Percentiles rank a stretch among this genome's conserved stretches.
Evolutionary conservation across 2,888 invertebrate species (phyloP).

Genomic region (Chymomyza caudatula): DNA sequence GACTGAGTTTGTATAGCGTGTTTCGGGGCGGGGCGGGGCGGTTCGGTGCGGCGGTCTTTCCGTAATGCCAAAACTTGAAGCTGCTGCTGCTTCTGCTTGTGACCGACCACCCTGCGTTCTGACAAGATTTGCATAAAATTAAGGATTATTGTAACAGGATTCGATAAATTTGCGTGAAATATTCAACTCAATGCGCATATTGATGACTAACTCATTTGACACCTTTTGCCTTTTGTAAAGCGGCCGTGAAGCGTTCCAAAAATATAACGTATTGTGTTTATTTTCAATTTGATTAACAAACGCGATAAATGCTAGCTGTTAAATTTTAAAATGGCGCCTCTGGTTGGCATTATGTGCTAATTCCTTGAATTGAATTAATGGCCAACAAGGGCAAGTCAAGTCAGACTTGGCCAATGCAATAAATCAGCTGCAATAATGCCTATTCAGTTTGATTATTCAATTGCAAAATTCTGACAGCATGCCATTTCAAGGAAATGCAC

Average conservation of each 20-base stretch:
- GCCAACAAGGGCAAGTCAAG: constrained; percentile 9
- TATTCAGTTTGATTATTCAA: constrained; percentile 64
- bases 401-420: not conserved
- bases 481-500: constrained; percentile 50
- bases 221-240: not conserved
- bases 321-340: not conserved
- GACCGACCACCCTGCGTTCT: constrained; percentile 13
- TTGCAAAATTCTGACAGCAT: constrained; percentile 59
- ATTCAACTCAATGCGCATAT: constrained; percentile 70
- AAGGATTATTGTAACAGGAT: constrained; percentile 67
- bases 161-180: constrained; percentile 62
- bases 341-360: constrained; percentile 22
- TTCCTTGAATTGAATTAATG: constrained; percentile 53
- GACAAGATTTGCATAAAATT: constrained; percentile 66
- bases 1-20: not conserved
- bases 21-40: constrained; percentile 6
- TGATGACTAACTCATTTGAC: constrained; percentile 36
- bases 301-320: not conserved
- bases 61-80: not conserved
- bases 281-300: not conserved
- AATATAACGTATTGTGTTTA: not conserved
- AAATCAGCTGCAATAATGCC: constrained; percentile 36
- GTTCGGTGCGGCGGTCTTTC: constrained; percentile 10
- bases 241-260: not conserved
- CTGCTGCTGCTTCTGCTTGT: not conserved